Evolutionary conservation across 2,797 vertebrate genomes (phyloP), one percentile per base, ranked within the genome.

Genomic region (Syndactyla subalaris): DNA sequence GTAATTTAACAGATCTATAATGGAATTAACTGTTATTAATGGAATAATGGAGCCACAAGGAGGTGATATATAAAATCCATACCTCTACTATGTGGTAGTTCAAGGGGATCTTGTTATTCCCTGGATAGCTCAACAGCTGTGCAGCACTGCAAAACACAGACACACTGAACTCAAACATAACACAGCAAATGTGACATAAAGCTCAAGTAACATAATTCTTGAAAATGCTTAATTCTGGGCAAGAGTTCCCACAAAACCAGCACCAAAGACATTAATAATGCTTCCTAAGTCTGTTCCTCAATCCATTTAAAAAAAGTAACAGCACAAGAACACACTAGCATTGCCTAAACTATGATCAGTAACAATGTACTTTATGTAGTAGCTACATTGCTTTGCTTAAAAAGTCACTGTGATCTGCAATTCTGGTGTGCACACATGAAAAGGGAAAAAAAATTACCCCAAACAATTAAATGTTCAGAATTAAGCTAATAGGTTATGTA

Each of bases 11-110:
- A 27, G 38, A 81, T 17, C 5, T 58, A 17, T 6, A 70, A 54
- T 2, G 13, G 22, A 87, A 81, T 16, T 48, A 85, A 70, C 7
- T 57, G 12, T 61, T 43, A 81, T 22, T 66, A 1, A 6, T 29
- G 23, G 84, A 92, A 77, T 23, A 87, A 58, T 0, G 0, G 12
- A n/a, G 14, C 19, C 41, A 49, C 7, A 12, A 59, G 80, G 14
- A 91, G 5, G 32, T 39, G 43, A 54, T 48, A 20, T 51, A 23
- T 65, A 70, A 54, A 93, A 96, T 41, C 54, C 97, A 27, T 98
- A 99, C 99, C 99, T 99, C 99, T 68, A 99, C 99, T 32, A 99
- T 99, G 95, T 99, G 99, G 95, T 99, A 99, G 97, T 99, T 99
- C 95, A 99, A 98, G 3, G 99, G 99, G 93, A 99, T 99, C 97